These are phyloP conservation scores for Peromyscus nudipes DNA, from an alignment of 2,797 vertebrate species.

Conservation along the genomic window DNA sequence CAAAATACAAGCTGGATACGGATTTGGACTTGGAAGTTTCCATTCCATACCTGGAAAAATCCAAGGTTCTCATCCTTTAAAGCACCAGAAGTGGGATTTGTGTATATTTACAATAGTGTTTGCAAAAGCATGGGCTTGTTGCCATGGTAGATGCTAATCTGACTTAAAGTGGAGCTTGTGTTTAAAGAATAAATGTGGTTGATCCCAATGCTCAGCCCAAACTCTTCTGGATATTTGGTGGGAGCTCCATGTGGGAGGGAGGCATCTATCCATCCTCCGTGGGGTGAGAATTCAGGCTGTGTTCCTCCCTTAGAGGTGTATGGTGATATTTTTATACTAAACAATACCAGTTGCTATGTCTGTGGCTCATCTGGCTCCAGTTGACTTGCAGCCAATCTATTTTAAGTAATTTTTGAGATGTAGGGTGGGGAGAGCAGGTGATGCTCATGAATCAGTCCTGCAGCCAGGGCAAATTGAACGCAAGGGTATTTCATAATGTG, in stretches of 20 bases:
- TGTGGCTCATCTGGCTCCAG: conserved; percentile 12
- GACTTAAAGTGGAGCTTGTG: conserved; percentile 5
- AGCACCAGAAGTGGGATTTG: background rate
- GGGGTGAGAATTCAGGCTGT: background rate
- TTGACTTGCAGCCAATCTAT: conserved; percentile 52
- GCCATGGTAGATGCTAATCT: conserved; percentile 37
- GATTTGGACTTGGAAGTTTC: conserved; percentile 31
- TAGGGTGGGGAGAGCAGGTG: conserved; percentile 44
- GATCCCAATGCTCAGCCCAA: background rate
- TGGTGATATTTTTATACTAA: background rate
- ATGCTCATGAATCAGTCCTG: conserved; percentile 15
- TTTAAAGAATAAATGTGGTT: conserved; percentile 52
- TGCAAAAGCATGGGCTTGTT: conserved; percentile 26
- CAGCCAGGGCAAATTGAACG: background rate
- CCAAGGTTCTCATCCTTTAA: background rate
- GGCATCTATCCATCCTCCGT: background rate
- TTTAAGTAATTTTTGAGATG: conserved; percentile 70
- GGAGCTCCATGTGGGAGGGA: background rate
- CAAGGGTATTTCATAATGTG: conserved; percentile 30
- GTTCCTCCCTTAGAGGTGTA: background rate
- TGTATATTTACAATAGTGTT: conserved; percentile 51
- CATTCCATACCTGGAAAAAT: conserved; percentile 28
- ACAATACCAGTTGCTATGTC: background rate
- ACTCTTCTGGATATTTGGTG: background rate
- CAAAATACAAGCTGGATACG: background rate